A percentile compares a stretch with the other conserved stretches of the same genome.
These are phyloP conservation scores for Gymnothorax javanicus DNA, from an alignment of 2,797 vertebrate genomes.

Conservation along the genomic window DNA sequence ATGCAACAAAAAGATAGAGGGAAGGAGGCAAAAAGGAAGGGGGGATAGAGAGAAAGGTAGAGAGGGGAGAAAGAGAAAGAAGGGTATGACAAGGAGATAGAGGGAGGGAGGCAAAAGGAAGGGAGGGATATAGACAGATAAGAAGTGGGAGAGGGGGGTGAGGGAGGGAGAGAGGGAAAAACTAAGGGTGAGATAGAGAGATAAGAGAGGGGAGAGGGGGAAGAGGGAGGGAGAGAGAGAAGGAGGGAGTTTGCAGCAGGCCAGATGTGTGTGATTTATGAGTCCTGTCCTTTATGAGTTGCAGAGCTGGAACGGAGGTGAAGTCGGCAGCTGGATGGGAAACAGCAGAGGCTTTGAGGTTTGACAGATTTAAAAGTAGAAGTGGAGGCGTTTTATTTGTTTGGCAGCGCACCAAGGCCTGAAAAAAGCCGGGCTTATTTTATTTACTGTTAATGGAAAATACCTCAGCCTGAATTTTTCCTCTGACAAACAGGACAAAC, in stretches of 20 bases:
- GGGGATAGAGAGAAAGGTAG: neutral
- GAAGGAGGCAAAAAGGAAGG: neutral
- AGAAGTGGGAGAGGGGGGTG: neutral
- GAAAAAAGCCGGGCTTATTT: conserved; percentile 40
- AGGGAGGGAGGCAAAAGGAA: neutral
- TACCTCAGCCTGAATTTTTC: conserved; percentile 11
- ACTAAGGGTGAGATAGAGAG: neutral
- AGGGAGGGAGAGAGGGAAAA: neutral
- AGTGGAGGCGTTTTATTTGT: conserved; percentile 22
- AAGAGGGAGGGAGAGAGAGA: neutral
- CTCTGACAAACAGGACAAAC: neutral
- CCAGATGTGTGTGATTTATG: conserved; percentile 45
- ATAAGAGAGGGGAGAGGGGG: neutral
- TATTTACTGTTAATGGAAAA: conserved; percentile 40
- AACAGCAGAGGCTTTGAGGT: conserved; percentile 31
- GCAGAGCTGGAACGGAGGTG: conserved; percentile 18
- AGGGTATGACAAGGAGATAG: neutral
- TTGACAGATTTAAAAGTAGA: conserved; percentile 33
- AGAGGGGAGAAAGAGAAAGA: neutral
- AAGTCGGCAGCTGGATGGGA: neutral
- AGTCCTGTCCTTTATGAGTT: conserved; percentile 36
- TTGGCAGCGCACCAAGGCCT: conserved; percentile 22
- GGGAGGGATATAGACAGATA: neutral
- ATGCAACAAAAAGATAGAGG: neutral
- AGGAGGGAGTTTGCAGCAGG: conserved; percentile 12